Conservation (phyloP, 2,888 invertebrate species). For the Pachydiplax longipennis region DNA sequence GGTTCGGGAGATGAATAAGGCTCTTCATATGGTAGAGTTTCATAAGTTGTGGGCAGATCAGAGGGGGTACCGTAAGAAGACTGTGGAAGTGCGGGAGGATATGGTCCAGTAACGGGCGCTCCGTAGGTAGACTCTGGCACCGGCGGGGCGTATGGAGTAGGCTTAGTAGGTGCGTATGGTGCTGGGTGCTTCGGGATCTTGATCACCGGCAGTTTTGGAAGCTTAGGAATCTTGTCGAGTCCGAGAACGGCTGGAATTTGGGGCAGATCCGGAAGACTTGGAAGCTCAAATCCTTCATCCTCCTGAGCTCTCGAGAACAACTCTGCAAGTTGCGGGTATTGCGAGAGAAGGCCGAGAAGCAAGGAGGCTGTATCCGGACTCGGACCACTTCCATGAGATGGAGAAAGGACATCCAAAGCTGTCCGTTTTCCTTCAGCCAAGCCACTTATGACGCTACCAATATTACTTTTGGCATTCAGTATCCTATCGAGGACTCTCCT, state of each 20-base stretch:
- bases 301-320: not conserved
- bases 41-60: no score
- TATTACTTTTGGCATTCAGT: not conserved
- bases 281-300: not conserved
- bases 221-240: not conserved
- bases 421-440: not conserved
- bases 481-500: not conserved
- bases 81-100: no score
- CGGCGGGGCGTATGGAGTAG: not conserved
- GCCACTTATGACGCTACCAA: not conserved
- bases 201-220: not conserved
- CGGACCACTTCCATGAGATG: not conserved
- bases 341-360: not conserved
- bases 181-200: not conserved
- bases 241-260: not conserved
- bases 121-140: not conserved
- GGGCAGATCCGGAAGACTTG: not conserved
- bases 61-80: no score
- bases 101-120: not conserved
- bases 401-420: not conserved
- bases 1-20: not conserved
- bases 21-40: not conserved
- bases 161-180: not conserved
- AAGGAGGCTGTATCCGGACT: not conserved
- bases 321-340: not conserved